Conservation (phyloP, 2,113 vertebrate species). For the Rissa tridactyla region DNA sequence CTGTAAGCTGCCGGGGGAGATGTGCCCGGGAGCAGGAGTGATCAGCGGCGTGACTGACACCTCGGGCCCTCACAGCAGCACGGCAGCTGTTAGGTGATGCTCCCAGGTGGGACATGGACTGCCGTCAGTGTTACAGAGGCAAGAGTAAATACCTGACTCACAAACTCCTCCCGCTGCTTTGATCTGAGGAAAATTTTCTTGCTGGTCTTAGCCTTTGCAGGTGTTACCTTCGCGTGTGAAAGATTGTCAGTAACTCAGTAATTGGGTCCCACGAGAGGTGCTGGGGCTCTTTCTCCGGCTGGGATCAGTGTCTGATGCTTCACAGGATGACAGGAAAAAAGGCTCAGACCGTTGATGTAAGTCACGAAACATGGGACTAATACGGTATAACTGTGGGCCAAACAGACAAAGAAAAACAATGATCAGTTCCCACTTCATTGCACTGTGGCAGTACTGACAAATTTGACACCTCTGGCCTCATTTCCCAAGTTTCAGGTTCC, state of each 20-base stretch:
- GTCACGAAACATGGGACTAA: background rate
- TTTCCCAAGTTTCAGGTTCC: background rate
- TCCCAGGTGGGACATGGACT: background rate
- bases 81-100: background rate
- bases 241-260: background rate
- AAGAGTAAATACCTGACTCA: background rate
- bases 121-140: background rate
- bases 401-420: accelerated
- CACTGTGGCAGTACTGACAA: background rate
- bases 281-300: background rate
- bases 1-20: background rate
- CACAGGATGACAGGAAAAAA: background rate
- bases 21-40: background rate
- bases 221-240: background rate
- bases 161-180: background rate
- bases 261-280: accelerated
- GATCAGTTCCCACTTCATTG: background rate
- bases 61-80: background rate
- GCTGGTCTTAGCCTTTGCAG: background rate
- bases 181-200: background rate
- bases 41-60: background rate
- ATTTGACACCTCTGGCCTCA: background rate
- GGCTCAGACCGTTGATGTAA: background rate
- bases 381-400: accelerated
- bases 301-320: background rate